phyloP scores from a whole-genome alignment of 2,113 vertebrate species.

The Mobula hypostoma region DNA sequence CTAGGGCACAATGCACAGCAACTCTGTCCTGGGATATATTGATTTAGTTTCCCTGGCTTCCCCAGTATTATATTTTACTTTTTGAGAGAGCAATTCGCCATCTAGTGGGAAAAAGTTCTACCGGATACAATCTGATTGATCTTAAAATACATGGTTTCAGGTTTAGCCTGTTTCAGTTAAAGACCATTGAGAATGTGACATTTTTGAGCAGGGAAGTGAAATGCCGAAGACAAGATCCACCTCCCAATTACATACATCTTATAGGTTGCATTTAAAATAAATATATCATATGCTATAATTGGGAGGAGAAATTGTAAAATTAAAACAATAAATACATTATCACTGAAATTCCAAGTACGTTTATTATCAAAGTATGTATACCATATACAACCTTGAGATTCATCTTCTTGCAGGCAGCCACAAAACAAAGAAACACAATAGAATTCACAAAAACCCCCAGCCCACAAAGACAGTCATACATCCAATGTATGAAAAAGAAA shows the following conservation, averaged over 20 bases:
- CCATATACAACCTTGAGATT: too few relatives aligned
- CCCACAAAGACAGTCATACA: too few relatives aligned
- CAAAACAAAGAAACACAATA: too few relatives aligned
- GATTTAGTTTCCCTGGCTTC: neutral
- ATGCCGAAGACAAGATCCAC: neutral
- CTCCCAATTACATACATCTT: neutral
- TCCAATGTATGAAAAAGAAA: too few relatives aligned
- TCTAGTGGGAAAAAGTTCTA: neutral
- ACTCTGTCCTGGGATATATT: neutral
- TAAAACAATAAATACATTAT: neutral
- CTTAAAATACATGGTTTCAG: neutral
- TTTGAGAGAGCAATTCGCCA: neutral
- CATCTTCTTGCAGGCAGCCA: too few relatives aligned
- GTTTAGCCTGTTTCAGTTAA: neutral
- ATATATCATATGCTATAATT: neutral
- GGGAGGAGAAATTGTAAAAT: neutral
- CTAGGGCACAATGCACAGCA: neutral
- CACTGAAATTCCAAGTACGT: too few relatives aligned
- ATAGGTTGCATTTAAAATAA: neutral
- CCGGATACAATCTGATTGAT: neutral
- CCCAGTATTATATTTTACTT: neutral
- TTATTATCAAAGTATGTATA: too few relatives aligned
- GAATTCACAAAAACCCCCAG: too few relatives aligned
- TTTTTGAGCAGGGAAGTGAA: neutral
- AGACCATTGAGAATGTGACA: neutral